Base-by-base conservation (phyloP, 2,888 invertebrate species). In the Pteria penguin region DNA sequence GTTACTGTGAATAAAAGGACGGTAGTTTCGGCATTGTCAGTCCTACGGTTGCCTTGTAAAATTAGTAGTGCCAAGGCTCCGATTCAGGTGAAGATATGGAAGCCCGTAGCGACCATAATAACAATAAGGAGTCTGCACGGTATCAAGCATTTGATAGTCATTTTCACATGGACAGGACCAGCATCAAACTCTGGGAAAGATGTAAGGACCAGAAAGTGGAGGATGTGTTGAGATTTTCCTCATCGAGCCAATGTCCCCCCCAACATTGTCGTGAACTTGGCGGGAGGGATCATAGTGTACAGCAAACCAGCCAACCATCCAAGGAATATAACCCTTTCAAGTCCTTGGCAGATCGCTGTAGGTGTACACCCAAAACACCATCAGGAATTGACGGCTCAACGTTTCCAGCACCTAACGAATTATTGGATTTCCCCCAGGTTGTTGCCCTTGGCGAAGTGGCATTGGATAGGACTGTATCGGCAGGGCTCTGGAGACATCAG, bases 261-360 rank as follows among this genome's bases (percentile, higher is more conserved):
- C 4, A 29, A 68, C 1, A 18, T 54, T 32, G 14, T n/a, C 22
- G n/a, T 68, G 4, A 22, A 26, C 2, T 31, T 68, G 22, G 22
- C 57, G 24, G 68, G 68, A 27, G 55, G 32, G 8, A 22, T 58
- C 11, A 33, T 31, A n/a, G 68, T 57, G 5, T 58, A 31, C 5
- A 32, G 33, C 58, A 36, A 58, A 4, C 68, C 68, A 1, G 29
- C 32, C 5, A 68, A 31, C 36, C 54, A 66, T 32, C 66, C 26
- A 4, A n/a, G 22, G 8, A 22, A n/a, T 5, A 18, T 18, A 27
- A 14, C 26, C 4, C 14, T 66, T 11, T 3, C 18, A 1, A 4
- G 11, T 8, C 52, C 4, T 4, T 52, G 26, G 8, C 8, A 29
- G 29, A 1, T 54, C 3, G 55, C 29, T 26, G n/a, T 66, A 1